A percentile compares a stretch with the other conserved stretches of the same genome.
These are phyloP conservation scores for Saiga tatarica DNA, from an alignment of 2,113 vertebrate genomes.

Conservation along the genomic window DNA sequence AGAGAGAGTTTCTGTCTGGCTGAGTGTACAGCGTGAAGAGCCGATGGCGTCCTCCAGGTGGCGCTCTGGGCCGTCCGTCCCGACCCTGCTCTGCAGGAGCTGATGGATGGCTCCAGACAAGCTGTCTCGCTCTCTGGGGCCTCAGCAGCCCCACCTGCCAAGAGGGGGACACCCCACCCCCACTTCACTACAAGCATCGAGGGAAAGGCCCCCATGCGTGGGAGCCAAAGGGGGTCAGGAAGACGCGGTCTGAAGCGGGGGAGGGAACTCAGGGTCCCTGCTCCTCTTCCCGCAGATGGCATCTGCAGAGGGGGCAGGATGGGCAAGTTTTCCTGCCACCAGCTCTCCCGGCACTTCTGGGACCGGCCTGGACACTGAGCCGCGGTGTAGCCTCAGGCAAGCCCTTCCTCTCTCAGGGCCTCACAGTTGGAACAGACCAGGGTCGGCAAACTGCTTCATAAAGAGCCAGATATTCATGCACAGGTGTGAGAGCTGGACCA, in stretches of 20 bases:
- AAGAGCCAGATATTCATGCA: neutral
- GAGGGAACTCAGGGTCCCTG: accelerated
- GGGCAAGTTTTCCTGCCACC: neutral
- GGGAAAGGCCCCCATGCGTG: accelerated
- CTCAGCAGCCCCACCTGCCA: neutral
- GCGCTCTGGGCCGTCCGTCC: neutral
- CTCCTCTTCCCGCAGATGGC: neutral
- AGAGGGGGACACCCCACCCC: neutral
- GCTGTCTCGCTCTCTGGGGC: neutral
- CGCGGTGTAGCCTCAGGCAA: neutral
- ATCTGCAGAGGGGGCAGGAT: neutral
- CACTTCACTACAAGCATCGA: neutral
- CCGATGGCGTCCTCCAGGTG: accelerated
- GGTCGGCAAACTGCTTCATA: too few relatives aligned
- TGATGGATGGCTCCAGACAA: neutral
- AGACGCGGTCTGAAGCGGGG: neutral
- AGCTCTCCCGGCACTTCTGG: neutral
- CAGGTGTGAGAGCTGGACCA: neutral
- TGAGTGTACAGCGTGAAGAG: neutral
- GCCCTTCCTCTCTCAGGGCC: neutral
- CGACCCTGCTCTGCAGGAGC: neutral
- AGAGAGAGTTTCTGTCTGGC: neutral
- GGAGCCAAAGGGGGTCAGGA: neutral
- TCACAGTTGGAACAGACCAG: neutral
- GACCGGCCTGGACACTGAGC: neutral